Conservation (phyloP, 2,113 vertebrate species). For the Dascyllus trimaculatus region DNA sequence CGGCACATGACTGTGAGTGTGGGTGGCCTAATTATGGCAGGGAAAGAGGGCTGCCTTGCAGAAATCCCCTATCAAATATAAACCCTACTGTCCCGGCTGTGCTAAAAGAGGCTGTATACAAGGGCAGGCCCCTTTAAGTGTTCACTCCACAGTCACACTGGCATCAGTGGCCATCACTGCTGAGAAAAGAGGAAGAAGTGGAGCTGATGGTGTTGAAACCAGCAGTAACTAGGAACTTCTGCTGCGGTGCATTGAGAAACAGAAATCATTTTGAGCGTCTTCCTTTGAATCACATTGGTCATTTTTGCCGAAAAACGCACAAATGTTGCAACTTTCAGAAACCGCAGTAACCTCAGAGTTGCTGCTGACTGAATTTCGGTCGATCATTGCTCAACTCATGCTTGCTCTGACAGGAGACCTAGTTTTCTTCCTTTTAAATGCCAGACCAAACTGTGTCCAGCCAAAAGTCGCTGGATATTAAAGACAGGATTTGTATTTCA, state of each 20-base stretch:
- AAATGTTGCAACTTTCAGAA: neutral
- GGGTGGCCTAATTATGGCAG: constrained; percentile 84
- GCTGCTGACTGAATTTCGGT: neutral
- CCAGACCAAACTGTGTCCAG: constrained; percentile 5
- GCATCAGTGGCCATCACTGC: constrained; percentile 20
- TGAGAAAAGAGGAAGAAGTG: constrained; percentile 62
- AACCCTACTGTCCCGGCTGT: constrained; percentile 69
- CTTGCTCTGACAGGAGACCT: neutral
- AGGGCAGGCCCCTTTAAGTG: constrained; percentile 42
- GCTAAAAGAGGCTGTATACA: constrained; percentile 66
- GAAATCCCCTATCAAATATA: constrained; percentile 76
- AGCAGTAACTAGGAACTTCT: constrained; percentile 42
- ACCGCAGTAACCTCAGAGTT: neutral
- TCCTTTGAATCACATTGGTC: neutral
- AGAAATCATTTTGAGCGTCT: neutral
- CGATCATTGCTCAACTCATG: neutral
- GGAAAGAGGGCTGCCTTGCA: constrained; percentile 62
- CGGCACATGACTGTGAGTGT: constrained; percentile 76
- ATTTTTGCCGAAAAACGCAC: neutral
- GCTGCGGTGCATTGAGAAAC: constrained; percentile 6
- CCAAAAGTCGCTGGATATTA: constrained; percentile 1
- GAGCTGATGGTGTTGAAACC: constrained; percentile 47
- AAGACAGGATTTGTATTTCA: constrained; percentile 26
- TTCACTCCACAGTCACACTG: constrained; percentile 18
- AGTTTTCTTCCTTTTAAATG: neutral